These are phyloP conservation scores for Globodera ellingtonae DNA, from an alignment of 1,140 invertebrate genomes.

Conservation along the genomic window DNA sequence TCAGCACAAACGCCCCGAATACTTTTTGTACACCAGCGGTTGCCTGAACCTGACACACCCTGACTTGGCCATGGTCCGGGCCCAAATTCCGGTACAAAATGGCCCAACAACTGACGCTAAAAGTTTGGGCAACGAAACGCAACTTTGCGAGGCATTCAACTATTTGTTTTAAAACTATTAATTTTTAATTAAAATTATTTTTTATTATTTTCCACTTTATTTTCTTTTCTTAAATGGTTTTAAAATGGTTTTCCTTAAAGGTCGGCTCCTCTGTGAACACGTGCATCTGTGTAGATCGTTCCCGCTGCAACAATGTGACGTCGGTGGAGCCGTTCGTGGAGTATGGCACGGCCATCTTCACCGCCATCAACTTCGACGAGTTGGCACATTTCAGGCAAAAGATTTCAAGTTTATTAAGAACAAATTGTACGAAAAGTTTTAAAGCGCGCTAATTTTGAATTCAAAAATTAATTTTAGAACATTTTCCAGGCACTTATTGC, in stretches of 20 bases:
- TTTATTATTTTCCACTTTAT: neutral
- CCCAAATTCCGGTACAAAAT: slow-evolving; percentile 15
- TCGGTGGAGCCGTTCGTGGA: slow-evolving; percentile 46
- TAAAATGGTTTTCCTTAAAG: neutral
- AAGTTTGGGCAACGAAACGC: slow-evolving; percentile 32
- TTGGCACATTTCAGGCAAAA: slow-evolving; percentile 49
- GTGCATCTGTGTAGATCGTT: slow-evolving; percentile 38
- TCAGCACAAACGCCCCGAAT: slow-evolving; percentile 50
- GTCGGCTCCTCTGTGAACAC: slow-evolving; percentile 40
- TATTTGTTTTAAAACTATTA: neutral
- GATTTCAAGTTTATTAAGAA: neutral
- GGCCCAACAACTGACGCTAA: slow-evolving; percentile 4
- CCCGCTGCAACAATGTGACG: slow-evolving; percentile 44
- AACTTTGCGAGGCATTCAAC: slow-evolving; percentile 45
- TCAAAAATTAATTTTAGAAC: neutral
- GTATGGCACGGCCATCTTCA: slow-evolving; percentile 38
- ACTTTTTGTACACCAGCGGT: slow-evolving; percentile 58
- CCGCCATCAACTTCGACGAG: slow-evolving; percentile 46
- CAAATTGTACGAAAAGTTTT: neutral
- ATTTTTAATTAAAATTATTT: neutral
- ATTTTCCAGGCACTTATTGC: slow-evolving; percentile 40
- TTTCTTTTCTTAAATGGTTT: too few species aligned
- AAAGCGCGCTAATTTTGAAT: slow-evolving; percentile 12
- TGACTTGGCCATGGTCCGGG: slow-evolving; percentile 37
- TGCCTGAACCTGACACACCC: slow-evolving; percentile 52